Base-by-base conservation (phyloP, 2,888 invertebrate genomes). In the Macaria notata region DNA sequence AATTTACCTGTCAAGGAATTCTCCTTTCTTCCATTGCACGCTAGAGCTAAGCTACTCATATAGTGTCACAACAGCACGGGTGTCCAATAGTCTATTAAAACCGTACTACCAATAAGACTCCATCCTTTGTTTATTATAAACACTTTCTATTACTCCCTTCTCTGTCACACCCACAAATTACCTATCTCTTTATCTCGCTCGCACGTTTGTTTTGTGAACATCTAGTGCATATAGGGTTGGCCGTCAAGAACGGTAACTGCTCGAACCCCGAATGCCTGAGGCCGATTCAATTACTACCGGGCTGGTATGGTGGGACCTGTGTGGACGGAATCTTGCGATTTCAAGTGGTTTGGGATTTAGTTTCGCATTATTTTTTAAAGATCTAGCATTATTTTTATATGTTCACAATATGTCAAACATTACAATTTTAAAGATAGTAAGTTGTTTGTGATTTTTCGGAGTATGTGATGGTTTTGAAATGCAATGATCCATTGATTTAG, bases 261-360 rank as follows among this genome's bases (percentile, higher is more conserved):
- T 78, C 76, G 78, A 65, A 77, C 86, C 75, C 87, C 84, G 85
- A 83, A 81, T 79, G 89, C 90, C 88, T 83, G 83, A 84, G 89
- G 90, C 89, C 87, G 89, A 91, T 89, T 89, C 90, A 89, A 91
- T 91, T 91, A 91, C 90, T 87, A 88, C 88, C 83, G 86, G 86
- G 41, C 41, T 41, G 41, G 4, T 41, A 41, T 41, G 9, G 41
- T 41, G 4, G 41, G n/a, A 41, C 41, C 41, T 8, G 8, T 41
- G 9, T 41, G 4, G 4, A 4, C 1, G 1, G 33, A 19, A 19
- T 19, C 19, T 19, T 19, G 2, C 19, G 19, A 38, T 38, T 7
- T 8, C 38, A 2, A 38, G 38, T 7, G 5, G 38, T 2, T 4
- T 38, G 38, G 0, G 38, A 38, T 19, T 19, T 19, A 19, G 19